Base-by-base conservation (phyloP, 2,888 invertebrate genomes). In the Corbicula japonica region DNA sequence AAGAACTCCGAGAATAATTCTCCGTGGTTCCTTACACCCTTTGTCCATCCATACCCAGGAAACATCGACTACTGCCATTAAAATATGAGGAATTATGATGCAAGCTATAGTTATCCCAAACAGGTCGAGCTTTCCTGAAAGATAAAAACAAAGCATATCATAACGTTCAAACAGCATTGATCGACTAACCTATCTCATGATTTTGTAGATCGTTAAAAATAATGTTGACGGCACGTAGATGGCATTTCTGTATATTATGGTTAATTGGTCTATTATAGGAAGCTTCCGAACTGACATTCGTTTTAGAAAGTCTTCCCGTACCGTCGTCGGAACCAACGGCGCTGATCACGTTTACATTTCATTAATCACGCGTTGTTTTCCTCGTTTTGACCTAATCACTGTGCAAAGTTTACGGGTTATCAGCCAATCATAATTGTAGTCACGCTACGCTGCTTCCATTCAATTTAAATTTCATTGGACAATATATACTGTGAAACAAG, bases 1-100 rank as follows among this genome's bases (percentile, higher is more conserved):
- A 12, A 71, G 46, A 21, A 58, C 8, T 12, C 79, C 79, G 1
- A 74, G 23, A 0, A 66, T 8, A 12, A 74, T n/a, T 18, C 74
- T 52, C 0, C 52, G 23, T 10, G 23, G 52, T 12, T 23, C 41
- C 12, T 35, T 35, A 26, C 5, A 4, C 23, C 38, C 35, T 52
- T 46, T 50, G 48, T 79, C 79, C n/a, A 65, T 18, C 35, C 54
- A 70, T 8, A 79, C 21, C 79, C 79, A 79, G 0, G 79, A 79
- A 10, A 74, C 30, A 28, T 79, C 79, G 6, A 74, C 66, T 18
- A 70, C 21, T 1, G 79, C 52, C 62, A 79, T 70, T 21, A 79
- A 10, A 10, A 74, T 8, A 4, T 69, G 50, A 6, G 79, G 79
- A 6, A 70, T 15, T 1, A 79, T n/a, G 2, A 79, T 79, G 50